Conservation (phyloP, 1,140 invertebrate genomes). For the Zeugodacus cucurbitae region DNA sequence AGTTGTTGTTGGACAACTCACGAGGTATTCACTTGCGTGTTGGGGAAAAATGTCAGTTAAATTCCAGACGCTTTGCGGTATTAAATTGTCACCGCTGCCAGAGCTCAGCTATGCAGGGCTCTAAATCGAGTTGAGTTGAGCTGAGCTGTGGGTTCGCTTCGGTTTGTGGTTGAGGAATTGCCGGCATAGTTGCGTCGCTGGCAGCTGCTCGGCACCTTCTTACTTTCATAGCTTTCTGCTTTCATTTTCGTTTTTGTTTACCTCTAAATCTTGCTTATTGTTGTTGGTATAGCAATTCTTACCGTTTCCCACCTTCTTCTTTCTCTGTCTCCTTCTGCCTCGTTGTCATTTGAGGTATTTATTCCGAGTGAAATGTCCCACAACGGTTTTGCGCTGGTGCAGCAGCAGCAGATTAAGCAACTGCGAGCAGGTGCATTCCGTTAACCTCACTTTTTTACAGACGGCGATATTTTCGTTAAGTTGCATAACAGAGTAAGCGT, state of each 20-base stretch:
- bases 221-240: background rate
- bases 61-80: constrained; percentile 25
- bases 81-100: constrained; percentile 21
- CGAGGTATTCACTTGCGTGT: background rate
- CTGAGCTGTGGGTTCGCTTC: background rate
- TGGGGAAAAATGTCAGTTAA: background rate
- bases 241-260: background rate
- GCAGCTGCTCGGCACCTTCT: background rate
- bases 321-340: background rate
- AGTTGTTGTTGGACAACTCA: background rate
- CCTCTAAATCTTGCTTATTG: background rate
- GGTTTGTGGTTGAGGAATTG: background rate
- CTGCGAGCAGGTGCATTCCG: background rate
- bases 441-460: background rate
- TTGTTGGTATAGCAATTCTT: background rate
- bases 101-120: background rate
- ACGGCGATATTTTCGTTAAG: background rate
- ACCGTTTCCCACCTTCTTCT: background rate
- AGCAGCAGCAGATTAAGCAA: background rate
- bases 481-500: too few relatives aligned
- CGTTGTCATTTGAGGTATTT: background rate
- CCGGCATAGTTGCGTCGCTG: background rate
- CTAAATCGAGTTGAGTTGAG: background rate
- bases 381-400: background rate
- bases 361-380: background rate